These are phyloP conservation scores for Drosophila siamana DNA, from an alignment of 2,888 invertebrate genomes.

Conservation along the genomic window DNA sequence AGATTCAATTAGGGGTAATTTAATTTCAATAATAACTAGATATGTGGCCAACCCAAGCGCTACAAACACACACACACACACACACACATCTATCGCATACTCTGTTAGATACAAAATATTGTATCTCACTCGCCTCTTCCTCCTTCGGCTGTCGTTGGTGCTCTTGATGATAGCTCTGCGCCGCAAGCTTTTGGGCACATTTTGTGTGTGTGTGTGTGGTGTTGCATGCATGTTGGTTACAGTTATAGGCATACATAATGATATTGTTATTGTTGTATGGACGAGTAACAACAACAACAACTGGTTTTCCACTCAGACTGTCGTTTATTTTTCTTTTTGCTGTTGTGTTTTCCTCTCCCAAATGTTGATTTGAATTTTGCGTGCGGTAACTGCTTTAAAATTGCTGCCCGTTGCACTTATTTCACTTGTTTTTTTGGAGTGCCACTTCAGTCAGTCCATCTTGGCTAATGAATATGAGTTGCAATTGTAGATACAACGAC, in stretches of 20 bases:
- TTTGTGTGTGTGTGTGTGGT: neutral
- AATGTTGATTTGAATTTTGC: constrained; percentile 71
- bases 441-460: constrained; percentile 7
- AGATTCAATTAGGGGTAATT: constrained; percentile 80
- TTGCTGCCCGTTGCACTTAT: constrained; percentile 44
- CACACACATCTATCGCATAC: constrained; percentile 6
- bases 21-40: constrained; percentile 80
- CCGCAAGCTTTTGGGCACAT: constrained; percentile 54
- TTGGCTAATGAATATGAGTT: constrained; percentile 25
- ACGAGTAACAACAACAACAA: too few species aligned
- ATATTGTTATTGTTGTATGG: constrained; percentile 12
- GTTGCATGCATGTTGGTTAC: constrained; percentile 38
- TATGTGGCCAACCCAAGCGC: constrained; percentile 46
- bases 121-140: constrained; percentile 41
- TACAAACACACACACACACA: constrained; percentile 13
- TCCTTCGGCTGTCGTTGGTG: constrained; percentile 9
- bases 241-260: constrained; percentile 42
- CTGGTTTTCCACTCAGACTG: constrained; percentile 32
- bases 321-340: neutral
- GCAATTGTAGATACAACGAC: constrained; percentile 2
- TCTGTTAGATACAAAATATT: constrained; percentile 28
- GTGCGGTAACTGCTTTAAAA: constrained; percentile 52
- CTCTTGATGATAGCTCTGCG: constrained; percentile 45
- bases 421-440: constrained; percentile 13
- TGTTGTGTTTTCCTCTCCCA: constrained; percentile 18